A percentile compares a stretch with the other conserved stretches of the same genome.
Conservation (phyloP, 2,797 vertebrate species). For the Sparidentex hasta region DNA sequence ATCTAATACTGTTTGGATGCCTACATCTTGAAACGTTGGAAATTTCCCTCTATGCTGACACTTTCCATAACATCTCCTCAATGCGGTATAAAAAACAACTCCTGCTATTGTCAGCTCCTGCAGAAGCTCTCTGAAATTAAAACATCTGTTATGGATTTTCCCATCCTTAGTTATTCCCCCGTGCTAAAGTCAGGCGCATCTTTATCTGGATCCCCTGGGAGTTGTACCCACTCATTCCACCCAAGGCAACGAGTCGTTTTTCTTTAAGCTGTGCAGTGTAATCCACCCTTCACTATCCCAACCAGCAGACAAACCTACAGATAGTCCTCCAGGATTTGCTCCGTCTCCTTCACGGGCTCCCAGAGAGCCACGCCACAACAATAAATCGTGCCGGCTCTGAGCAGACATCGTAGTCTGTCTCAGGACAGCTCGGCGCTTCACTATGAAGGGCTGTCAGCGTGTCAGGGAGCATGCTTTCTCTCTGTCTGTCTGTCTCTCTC, state of each 20-base stretch:
- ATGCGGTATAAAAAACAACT: slow-evolving; percentile 35
- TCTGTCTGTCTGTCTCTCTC: slow-evolving; percentile 40
- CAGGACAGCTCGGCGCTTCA: slow-evolving; percentile 66
- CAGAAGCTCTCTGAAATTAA: slow-evolving; percentile 64
- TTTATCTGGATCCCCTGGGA: slow-evolving; percentile 66
- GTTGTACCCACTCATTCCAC: slow-evolving; percentile 68
- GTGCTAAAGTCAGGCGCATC: slow-evolving; percentile 61
- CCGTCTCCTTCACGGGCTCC: slow-evolving; percentile 55
- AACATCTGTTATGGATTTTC: slow-evolving; percentile 65
- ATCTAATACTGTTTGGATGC: slow-evolving; percentile 51
- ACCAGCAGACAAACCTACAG: slow-evolving; percentile 53
- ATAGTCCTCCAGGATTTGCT: slow-evolving; percentile 57
- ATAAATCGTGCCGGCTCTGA: slow-evolving; percentile 61
- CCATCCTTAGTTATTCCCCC: slow-evolving; percentile 68
- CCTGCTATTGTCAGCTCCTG: slow-evolving; percentile 30
- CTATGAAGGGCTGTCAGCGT: slow-evolving; percentile 70
- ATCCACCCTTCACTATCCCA: slow-evolving; percentile 54
- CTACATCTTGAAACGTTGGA: slow-evolving; percentile 50
- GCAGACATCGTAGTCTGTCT: slow-evolving; percentile 63
- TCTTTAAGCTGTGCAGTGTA: slow-evolving; percentile 62
- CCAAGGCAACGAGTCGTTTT: slow-evolving; percentile 61
- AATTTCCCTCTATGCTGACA: slow-evolving; percentile 46
- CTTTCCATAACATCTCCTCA: slow-evolving; percentile 41
- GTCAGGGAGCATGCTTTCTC: slow-evolving; percentile 54
- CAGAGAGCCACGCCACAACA: slow-evolving; percentile 62